Evolutionary conservation across 2,113 vertebrate genomes (phyloP).

Genomic region (Paracyprichromis sp.): DNA sequence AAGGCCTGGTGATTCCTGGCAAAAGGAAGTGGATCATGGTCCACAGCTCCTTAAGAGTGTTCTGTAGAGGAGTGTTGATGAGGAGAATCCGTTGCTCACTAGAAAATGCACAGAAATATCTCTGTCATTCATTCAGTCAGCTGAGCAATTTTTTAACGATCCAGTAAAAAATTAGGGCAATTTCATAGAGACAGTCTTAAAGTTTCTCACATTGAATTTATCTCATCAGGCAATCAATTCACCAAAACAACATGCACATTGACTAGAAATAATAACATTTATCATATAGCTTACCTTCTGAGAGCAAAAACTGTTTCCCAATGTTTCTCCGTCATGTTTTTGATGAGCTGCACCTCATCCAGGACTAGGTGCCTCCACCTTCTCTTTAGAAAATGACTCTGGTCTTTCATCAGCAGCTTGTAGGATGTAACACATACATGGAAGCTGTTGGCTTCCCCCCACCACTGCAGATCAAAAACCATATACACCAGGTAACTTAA

Average conservation of each 20-base stretch:
- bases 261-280: not conserved
- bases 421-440: conserved; percentile 89
- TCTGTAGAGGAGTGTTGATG: conserved; percentile 86
- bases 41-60: conserved; percentile 88
- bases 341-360: conserved; percentile 87
- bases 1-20: conserved; percentile 84
- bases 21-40: conserved; percentile 91
- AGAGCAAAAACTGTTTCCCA: conserved; percentile 85
- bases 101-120: conserved; percentile 16
- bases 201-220: not conserved
- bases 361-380: conserved; percentile 84
- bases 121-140: not conserved
- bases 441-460: conserved; percentile 83
- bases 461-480: conserved; percentile 66
- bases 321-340: conserved; percentile 86
- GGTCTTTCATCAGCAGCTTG: conserved; percentile 86
- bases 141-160: not conserved
- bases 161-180: not conserved
- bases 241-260: not conserved
- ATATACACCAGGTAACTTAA: not conserved
- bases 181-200: not conserved
- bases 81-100: conserved; percentile 87
- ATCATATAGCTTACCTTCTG: conserved; percentile 67
- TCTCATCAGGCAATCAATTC: not conserved
- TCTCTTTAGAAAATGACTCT: conserved; percentile 78